Base-by-base conservation (phyloP, 2,113 vertebrate species). In the Takifugu bimaculatus region DNA sequence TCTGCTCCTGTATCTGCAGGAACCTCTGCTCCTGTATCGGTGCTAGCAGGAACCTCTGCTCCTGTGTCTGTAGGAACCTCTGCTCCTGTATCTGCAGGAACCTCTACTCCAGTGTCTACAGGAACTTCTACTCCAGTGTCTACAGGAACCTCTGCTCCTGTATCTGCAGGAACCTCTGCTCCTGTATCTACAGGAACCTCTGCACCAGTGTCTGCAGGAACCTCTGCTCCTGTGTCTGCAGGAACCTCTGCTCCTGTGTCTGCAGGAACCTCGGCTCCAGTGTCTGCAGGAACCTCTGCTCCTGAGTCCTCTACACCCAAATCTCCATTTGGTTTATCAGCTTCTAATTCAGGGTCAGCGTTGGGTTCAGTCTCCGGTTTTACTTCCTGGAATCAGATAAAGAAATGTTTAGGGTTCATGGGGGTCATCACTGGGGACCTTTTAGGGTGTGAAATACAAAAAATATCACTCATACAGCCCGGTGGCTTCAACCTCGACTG, bases 361-460 rank as follows among this genome's bases (percentile, higher is more conserved):
- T 9, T 25, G 11, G 62, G 5, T 5, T 48, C 65, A 42, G 11
- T 13, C 0, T 2, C 1, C n/a, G 39, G 4, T 59, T 27, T 1
- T 50, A 0, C 0, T 26, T 60, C 69, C 80, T 85, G 70, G 29
- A 60, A 60, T 60, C 0, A 28, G 51, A 7, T 28, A 1, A 39
- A 32, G 51, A 13, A 4, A 20, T 6, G 2, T 39, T 20, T 20
- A 20, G 20, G 20, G 20, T 20, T 20, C 20, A 20, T 20, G 20
- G 20, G 20, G 20, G 20, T 20, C 20, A 20, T 20, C 20, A 20
- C 20, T 20, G 20, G 20, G 20, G 20, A 20, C 20, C 20, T 20
- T 20, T 20, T 20, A 1, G 1, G 20, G 20, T 20, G 20, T 20
- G 20, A 20, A 20, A 20, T 20, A 20, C 20, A 20, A 20, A 20